Evolutionary conservation across 2,797 vertebrate species (phyloP).

Genomic region (Thaleichthys pacificus): DNA sequence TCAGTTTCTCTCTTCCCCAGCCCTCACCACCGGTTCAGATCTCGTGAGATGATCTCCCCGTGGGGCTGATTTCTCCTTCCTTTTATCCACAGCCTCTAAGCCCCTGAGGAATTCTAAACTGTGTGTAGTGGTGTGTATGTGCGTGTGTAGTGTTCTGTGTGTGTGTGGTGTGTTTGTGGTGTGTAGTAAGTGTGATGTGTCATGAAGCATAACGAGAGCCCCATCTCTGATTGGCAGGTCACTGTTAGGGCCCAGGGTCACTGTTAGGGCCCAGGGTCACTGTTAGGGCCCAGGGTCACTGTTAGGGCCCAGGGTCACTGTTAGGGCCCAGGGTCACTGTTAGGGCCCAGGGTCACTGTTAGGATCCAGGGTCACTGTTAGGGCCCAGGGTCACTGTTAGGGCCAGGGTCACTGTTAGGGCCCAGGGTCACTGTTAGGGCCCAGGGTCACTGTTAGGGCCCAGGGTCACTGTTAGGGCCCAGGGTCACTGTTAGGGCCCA

Average conservation of each 20-base stretch:
- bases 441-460: no score
- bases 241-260: neutral
- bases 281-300: no score
- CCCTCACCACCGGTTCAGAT: slow-evolving; percentile 28
- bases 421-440: no score
- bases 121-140: slow-evolving; percentile 31
- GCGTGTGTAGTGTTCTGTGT: slow-evolving; percentile 2
- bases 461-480: no score
- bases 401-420: no score
- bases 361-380: no score
- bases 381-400: no score
- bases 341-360: no score
- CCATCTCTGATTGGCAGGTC: neutral
- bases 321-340: no score
- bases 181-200: neutral
- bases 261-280: no score
- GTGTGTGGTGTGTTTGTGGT: neutral
- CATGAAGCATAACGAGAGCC: neutral
- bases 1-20: neutral
- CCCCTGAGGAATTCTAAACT: slow-evolving; percentile 69
- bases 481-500: no score
- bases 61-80: slow-evolving; percentile 63
- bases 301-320: neutral
- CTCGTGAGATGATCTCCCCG: slow-evolving; percentile 70
- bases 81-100: slow-evolving; percentile 68